phyloP scores from a whole-genome alignment of 2,888 invertebrate species.

The Pollenia griseotomentosa region DNA sequence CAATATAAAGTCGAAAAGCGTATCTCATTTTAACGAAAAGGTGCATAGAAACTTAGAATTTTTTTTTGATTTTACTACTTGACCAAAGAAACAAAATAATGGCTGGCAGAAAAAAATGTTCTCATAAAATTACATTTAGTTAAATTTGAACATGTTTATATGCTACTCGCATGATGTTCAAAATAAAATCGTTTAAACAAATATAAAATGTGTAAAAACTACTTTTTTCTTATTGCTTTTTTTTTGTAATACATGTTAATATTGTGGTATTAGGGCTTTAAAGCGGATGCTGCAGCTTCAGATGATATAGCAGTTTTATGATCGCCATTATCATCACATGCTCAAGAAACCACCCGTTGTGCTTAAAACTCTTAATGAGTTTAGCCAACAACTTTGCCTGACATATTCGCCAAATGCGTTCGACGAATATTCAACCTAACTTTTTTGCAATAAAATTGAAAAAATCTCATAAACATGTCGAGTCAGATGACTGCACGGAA shows the following conservation, averaged over 20 bases:
- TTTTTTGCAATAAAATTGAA: constrained; percentile 63
- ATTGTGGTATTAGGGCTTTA: not conserved
- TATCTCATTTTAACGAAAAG: constrained; percentile 9
- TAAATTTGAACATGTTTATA: constrained; percentile 35
- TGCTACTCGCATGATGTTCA: constrained; percentile 18
- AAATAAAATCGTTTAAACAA: constrained; percentile 14
- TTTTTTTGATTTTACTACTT: constrained; percentile 9
- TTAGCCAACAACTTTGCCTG: constrained; percentile 64
- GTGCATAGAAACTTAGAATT: constrained; percentile 11
- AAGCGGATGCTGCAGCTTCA: not conserved
- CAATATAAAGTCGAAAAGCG: constrained; percentile 1
- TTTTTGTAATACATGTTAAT: constrained; percentile 25
- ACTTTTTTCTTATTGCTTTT: not conserved
- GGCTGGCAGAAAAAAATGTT: not conserved
- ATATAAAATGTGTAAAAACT: constrained; percentile 36
- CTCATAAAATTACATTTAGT: constrained; percentile 31
- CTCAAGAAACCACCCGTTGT: constrained; percentile 66
- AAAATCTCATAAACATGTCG: constrained; percentile 57
- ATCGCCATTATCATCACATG: constrained; percentile 44
- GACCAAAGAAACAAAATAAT: constrained; percentile 25
- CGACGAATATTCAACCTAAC: constrained; percentile 55
- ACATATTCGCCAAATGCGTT: constrained; percentile 61
- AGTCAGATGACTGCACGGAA: constrained; percentile 27
- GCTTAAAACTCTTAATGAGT: constrained; percentile 70
- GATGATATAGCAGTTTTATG: constrained; percentile 37